Evolutionary conservation across 2,888 invertebrate genomes (phyloP), one percentile per base, ranked within the genome.

Genomic region (Sisyra nigra): DNA sequence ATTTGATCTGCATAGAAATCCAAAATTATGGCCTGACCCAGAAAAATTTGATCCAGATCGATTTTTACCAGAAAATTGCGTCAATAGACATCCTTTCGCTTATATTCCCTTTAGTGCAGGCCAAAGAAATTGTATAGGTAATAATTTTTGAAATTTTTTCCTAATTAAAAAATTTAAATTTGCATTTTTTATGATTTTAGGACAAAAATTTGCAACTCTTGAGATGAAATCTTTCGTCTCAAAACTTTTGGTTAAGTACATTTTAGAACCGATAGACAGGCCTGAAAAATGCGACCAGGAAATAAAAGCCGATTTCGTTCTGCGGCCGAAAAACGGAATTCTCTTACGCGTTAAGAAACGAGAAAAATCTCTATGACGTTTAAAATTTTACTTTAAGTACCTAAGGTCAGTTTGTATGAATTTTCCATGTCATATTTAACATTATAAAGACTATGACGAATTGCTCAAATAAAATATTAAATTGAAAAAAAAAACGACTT

Each of bases 221-320:
- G 33, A 41, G 34, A 41, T 41, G 41, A 41, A 41, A 41, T 34
- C 35, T 1, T 34, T 33, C 13, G n/a, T 76, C 18, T 65, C 68
- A n/a, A 62, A 65, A 13, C 57, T 76, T 3, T 52, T 71, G 10
- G 56, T 65, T 6, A 62, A 63, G 46, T 76, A 66, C 52, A 58
- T 50, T 13, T 48, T 76, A 15, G 50, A 58, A n/a, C 58, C 68
- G 1, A 55, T 60, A 2, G 63, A 68, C 1, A 60, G 57, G 10
- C 51, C 57, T n/a, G 60, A 60, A 17, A 66, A 24, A 24, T 24
- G 24, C 24, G 3, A 24, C 24, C 24, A 24, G 24, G 24, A 24
- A 24, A 24, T 24, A 24, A 24, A 24, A 24, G 24, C 24, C 24
- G 24, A 24, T 7, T 24, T 24, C 24, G 24, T 24, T 24, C 24